Evolutionary conservation across 2,113 vertebrate genomes (phyloP), one percentile per base, ranked within the genome.

Genomic region (Meriones unguiculatus): DNA sequence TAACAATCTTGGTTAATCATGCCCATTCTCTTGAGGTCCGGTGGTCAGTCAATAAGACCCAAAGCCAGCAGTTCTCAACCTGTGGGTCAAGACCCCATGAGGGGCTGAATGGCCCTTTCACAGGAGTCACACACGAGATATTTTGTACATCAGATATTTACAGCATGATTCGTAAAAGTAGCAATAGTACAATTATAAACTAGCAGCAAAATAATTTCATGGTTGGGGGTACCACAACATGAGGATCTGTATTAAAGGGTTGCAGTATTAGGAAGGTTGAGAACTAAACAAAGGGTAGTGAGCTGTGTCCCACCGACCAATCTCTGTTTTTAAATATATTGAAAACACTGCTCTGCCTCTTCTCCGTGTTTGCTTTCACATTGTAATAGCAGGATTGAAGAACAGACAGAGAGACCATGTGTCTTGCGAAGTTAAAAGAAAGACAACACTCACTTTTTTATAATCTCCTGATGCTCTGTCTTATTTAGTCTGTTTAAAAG

Each of bases 401-500:
- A 70, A 41, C 35, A 78, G 64, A 89, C 65, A 59, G 12, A 81
- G 59, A 75, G n/a, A 70, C 5, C 7, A 7, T 4, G 24, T 18
- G 22, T 62, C 69, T 90, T 77, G 41, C 25, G 41, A 90, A 87
- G 32, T 67, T 18, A 22, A 81, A 90, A 85, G 30, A 50, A 38
- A 50, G 38, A 5, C 22, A 64, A 35, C 3, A 2, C 7, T 22
- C 41, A 28, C 50, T 67, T n/a, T 35, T 73, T 35, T 35, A 50
- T 73, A 72, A n/a, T 15, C 70, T 76, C 18, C 46, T 20, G 7
- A 69, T 11, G 4, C 8, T 69, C 41, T 70, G 35, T 92, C 20
- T 96, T 59, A 87, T 14, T 91, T 89, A 41, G 28, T 30, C 76
- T 80, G 14, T 86, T 88, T 81, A 54, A 91, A 90, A 94, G 76